phyloP scores from a whole-genome alignment of 2,888 invertebrate species.

The Diaprepes abbreviatus region DNA sequence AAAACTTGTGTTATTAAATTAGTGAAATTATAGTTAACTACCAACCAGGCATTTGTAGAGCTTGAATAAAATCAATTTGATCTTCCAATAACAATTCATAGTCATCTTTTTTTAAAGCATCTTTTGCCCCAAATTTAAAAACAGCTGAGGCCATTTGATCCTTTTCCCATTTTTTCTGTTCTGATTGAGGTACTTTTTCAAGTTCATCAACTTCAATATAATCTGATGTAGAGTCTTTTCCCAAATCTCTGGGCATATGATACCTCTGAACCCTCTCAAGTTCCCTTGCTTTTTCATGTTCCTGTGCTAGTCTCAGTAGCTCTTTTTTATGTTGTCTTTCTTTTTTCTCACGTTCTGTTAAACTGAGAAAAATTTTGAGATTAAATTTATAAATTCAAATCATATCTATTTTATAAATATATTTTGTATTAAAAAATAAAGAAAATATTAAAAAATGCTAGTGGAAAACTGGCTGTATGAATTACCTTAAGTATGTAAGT shows the following conservation, averaged over 20 bases:
- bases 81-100: constrained; percentile 96
- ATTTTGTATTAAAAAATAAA: no score
- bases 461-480: no score
- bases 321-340: constrained; percentile 93
- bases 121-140: constrained; percentile 93
- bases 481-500: no score
- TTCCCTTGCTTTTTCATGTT: constrained; percentile 95
- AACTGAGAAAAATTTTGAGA: constrained; percentile 75
- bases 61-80: constrained; percentile 98
- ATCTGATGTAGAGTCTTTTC: constrained; percentile 79
- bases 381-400: no score
- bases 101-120: constrained; percentile 80
- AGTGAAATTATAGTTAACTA: not conserved
- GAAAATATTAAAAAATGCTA: no score
- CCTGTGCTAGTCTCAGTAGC: constrained; percentile 89
- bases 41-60: constrained; percentile 81
- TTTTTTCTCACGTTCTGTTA: constrained; percentile 87
- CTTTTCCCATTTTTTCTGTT: constrained; percentile 97
- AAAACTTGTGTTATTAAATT: not conserved
- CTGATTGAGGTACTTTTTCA: constrained; percentile 86
- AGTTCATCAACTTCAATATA: constrained; percentile 89
- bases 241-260: constrained; percentile 91
- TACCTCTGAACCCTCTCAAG: constrained; percentile 94
- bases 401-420: no score
- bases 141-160: constrained; percentile 95